Percentiles rank a stretch among this genome's conserved stretches.
phyloP scores from a whole-genome alignment of 2,113 vertebrate genomes.

The Macaca mulatta region DNA sequence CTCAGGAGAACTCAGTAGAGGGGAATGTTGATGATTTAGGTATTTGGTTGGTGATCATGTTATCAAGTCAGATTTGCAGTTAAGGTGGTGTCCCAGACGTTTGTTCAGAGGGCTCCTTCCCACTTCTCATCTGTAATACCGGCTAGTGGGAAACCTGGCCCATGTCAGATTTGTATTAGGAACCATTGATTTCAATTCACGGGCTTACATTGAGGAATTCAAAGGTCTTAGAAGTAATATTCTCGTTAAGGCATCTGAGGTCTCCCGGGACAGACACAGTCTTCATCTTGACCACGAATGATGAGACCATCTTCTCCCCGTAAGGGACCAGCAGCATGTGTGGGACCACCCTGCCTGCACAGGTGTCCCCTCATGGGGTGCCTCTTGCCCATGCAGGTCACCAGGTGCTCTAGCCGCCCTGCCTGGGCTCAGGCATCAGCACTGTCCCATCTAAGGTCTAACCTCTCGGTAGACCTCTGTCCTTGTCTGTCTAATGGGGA shows the following conservation, averaged over 20 bases:
- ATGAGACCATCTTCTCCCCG: background rate
- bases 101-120: background rate
- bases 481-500: background rate
- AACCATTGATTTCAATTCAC: background rate
- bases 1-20: background rate
- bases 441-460: background rate
- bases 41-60: background rate
- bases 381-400: background rate
- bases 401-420: background rate
- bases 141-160: background rate
- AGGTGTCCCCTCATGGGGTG: background rate
- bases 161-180: fast-evolving
- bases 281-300: background rate
- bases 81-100: background rate
- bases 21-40: background rate
- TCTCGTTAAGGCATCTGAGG: background rate
- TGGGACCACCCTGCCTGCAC: background rate
- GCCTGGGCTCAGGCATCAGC: background rate
- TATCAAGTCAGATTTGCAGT: background rate
- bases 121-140: fast-evolving
- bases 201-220: background rate
- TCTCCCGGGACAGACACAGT: background rate
- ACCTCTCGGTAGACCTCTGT: too few species aligned
- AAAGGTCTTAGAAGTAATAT: background rate
- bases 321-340: too few species aligned